Evolutionary conservation across 2,797 vertebrate genomes (phyloP).

Genomic region (Bradypodion pumilum): DNA sequence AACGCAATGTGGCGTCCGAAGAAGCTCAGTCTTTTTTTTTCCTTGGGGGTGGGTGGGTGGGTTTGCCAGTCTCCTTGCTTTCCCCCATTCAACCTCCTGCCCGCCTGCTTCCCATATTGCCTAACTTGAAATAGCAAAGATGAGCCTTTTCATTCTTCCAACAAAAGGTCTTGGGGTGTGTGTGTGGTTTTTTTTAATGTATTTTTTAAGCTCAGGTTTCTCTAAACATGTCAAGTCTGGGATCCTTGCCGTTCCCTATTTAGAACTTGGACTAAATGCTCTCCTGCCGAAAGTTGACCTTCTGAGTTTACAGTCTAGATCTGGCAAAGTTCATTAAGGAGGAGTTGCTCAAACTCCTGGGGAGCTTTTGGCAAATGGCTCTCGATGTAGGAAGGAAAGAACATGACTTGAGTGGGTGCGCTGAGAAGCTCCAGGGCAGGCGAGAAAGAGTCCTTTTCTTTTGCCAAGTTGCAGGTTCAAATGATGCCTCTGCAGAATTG

Average conservation of each 20-base stretch:
- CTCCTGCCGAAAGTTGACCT: constrained; percentile 31
- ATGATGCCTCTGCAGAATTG: neutral
- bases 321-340: neutral
- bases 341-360: neutral
- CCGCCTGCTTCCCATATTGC: constrained; percentile 24
- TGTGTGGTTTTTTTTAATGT: too few relatives aligned
- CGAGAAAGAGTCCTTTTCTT: neutral
- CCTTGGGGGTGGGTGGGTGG: too few relatives aligned
- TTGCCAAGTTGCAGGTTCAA: neutral
- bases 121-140: constrained; percentile 36
- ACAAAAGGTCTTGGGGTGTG: constrained; percentile 25
- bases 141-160: constrained; percentile 29
- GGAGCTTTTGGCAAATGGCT: neutral
- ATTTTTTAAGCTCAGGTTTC: constrained; percentile 32
- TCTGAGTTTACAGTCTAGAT: constrained; percentile 10
- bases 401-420: too few relatives aligned
- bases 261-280: neutral
- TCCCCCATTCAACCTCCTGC: constrained; percentile 30
- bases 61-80: constrained; percentile 38
- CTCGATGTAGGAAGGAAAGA: too few relatives aligned
- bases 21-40: constrained; percentile 53
- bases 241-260: neutral
- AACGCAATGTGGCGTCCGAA: constrained; percentile 41
- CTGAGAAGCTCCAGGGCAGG: too few relatives aligned
- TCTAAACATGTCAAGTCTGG: constrained; percentile 19